Evolutionary conservation across 2,797 vertebrate species (phyloP).

Genomic region (Babyrousa celebensis): DNA sequence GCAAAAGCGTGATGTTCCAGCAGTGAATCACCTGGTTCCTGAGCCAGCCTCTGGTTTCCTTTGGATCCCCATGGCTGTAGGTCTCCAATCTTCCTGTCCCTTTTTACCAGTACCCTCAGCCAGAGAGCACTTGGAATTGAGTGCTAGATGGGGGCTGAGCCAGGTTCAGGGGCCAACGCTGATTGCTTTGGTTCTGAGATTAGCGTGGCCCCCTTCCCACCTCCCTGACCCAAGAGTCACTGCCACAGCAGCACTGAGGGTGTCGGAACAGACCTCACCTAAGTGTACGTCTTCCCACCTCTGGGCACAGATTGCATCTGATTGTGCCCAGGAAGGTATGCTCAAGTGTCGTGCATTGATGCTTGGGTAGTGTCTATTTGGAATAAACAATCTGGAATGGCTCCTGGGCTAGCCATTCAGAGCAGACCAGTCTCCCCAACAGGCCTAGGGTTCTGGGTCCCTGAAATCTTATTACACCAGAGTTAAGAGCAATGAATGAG

Average conservation of each 20-base stretch:
- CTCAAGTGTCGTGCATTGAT: neutral
- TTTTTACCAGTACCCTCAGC: slow-evolving; percentile 43
- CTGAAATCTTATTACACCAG: neutral
- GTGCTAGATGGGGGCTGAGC: neutral
- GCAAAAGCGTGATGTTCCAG: neutral
- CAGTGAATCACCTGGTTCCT: slow-evolving; percentile 43
- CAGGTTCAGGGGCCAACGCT: neutral
- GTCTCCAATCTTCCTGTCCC: slow-evolving; percentile 12
- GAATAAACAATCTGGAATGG: neutral
- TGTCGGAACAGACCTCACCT: neutral
- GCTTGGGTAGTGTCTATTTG: neutral
- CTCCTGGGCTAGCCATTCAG: neutral
- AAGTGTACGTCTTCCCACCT: neutral
- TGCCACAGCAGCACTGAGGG: slow-evolving; percentile 41
- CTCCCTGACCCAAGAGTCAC: neutral
- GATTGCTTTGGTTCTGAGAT: slow-evolving; percentile 54
- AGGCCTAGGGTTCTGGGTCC: neutral
- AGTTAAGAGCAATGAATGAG: neutral
- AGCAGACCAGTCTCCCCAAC: neutral
- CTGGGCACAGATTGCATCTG: neutral
- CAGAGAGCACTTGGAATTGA: slow-evolving; percentile 34
- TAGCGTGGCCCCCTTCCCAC: neutral
- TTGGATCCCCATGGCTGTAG: neutral
- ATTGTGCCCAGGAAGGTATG: neutral
- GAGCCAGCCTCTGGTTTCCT: slow-evolving; percentile 56